Base-by-base conservation (phyloP, 2,888 invertebrate genomes). In the Orchestes rusci region DNA sequence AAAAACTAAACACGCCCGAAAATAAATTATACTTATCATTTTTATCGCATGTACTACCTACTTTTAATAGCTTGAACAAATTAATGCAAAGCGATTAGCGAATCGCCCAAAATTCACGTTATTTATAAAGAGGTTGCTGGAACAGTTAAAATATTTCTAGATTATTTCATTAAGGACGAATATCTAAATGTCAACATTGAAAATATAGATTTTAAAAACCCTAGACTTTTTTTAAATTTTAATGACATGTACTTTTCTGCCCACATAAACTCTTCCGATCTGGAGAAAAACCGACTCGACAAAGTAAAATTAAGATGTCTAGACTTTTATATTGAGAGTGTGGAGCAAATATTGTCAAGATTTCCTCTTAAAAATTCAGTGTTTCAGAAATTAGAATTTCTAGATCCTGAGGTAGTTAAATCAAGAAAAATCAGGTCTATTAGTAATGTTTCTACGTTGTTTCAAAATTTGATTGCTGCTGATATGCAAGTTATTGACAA, bases 21-120 rank as follows among this genome's bases (percentile, higher is more conserved):
- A 23, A 23, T 23, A 7, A 23, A 7, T 23, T 23, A 23, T 5
- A 23, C 10, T 23, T 23, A 10, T 5, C 5, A 23, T 23, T 23
- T 23, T 23, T 23, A 10, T 23, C 23, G 10, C 43, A 36, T 34
- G 29, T 33, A 16, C 32, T 50, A 28, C 48, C 47, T 19, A 32
- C 28, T 20, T 51, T 51, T 42, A 32, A 16, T 20, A 20, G 35
- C 2, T 33, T 51, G 27, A 51, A 51, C 34, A 45, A 4, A 3
- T 13, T 38, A 31, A 51, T 51, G 51, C 51, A 51, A 32, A 35
- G 39, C 18, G n/a, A n/a, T n/a, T n/a, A n/a, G n/a, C n/a, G 51
- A 51, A 42, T 40, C 29, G 38, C 39, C 45, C 1, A 40, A 48
- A 45, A 42, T 48, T n/a, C 36, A 34, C 27, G 27, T 45, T 3